phyloP scores from a whole-genome alignment of 2,113 vertebrate species.

The Microtus oregoni region DNA sequence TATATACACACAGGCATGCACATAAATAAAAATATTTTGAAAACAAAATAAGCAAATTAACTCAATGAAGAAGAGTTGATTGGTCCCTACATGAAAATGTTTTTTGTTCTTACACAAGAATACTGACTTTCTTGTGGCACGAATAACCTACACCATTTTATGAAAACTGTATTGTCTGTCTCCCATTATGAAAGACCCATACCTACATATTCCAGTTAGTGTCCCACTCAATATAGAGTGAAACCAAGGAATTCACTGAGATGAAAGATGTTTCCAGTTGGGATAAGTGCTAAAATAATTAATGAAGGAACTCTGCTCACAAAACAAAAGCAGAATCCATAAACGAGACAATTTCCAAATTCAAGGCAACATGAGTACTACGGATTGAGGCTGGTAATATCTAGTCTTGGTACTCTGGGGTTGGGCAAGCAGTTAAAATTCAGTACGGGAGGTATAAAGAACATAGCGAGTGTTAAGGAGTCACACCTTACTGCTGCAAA shows the following conservation, averaged over 20 bases:
- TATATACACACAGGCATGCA: neutral
- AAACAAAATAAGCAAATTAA: neutral
- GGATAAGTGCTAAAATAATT: neutral
- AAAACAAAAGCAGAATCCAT: neutral
- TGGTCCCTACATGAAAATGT: neutral
- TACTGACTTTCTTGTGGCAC: neutral
- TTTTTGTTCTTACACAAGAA: neutral
- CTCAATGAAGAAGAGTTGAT: neutral
- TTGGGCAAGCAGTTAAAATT: neutral
- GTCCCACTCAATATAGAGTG: neutral
- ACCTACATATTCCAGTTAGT: neutral
- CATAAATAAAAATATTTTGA: neutral
- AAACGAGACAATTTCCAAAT: constrained; percentile 29
- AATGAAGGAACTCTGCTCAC: neutral
- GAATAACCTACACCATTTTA: neutral
- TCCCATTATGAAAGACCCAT: neutral
- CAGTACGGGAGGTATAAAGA: neutral
- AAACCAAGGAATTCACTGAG: neutral
- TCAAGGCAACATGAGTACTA: neutral
- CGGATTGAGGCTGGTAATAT: neutral
- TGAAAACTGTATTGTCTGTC: neutral
- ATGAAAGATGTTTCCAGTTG: neutral
- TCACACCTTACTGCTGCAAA: neutral
- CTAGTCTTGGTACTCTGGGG: neutral
- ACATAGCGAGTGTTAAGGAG: neutral